phyloP scores from a whole-genome alignment of 1,140 invertebrate species.

The Maconellicoccus hirsutus region DNA sequence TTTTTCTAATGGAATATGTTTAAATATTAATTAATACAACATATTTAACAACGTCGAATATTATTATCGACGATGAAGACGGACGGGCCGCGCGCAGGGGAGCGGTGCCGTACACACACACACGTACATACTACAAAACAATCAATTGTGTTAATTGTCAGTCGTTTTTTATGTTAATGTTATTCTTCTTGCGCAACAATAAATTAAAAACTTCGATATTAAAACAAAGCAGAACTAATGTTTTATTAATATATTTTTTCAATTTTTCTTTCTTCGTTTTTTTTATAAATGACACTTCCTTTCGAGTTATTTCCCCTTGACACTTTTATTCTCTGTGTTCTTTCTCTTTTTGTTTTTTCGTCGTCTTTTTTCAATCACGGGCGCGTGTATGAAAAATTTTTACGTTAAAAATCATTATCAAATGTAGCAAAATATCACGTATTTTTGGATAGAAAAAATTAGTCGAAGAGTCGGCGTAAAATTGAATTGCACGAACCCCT shows the following conservation, averaged over 20 bases:
- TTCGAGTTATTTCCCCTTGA: neutral
- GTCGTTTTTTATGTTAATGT: constrained; percentile 20
- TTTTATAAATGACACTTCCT: neutral
- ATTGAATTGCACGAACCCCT: too few relatives aligned
- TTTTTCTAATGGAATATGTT: constrained; percentile 22
- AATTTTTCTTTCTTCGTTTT: neutral
- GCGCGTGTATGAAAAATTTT: too few relatives aligned
- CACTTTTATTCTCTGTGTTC: neutral
- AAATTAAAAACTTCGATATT: constrained; percentile 23
- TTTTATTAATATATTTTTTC: constrained; percentile 17
- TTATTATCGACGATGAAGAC: constrained; percentile 12
- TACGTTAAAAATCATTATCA: too few relatives aligned
- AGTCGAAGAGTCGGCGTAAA: too few relatives aligned
- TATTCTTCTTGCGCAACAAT: constrained; percentile 21
- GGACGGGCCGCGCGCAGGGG: too few relatives aligned
- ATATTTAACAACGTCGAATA: constrained; percentile 21
- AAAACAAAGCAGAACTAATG: constrained; percentile 19
- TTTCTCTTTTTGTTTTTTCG: too few relatives aligned
- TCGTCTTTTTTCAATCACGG: too few relatives aligned
- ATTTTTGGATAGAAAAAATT: too few relatives aligned
- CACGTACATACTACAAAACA: neutral
- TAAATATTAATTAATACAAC: constrained; percentile 23
- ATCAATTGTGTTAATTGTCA: constrained; percentile 21
- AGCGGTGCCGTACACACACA: too few relatives aligned
- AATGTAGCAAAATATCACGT: too few relatives aligned